Base-by-base conservation (phyloP, 2,797 vertebrate genomes). In the Atherinosoma microstoma region DNA sequence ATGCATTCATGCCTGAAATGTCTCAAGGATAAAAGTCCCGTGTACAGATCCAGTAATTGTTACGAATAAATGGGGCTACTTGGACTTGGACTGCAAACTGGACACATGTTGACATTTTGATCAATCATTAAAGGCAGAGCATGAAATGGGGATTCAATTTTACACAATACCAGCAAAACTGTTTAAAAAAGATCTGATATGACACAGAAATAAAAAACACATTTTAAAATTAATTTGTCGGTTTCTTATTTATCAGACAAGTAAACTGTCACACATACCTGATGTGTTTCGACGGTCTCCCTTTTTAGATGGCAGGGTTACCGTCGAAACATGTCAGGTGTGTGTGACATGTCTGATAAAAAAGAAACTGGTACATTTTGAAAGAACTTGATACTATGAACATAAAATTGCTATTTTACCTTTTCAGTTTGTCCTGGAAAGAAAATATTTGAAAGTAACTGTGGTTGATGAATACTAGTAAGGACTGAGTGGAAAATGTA, bases 121-220 rank as follows among this genome's bases (percentile, higher is more conserved):
- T 93, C 89, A 93, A 93, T 93, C 89, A 93, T 93, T 93, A 90
- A 91, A 91, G 80, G 74, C 70, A 22, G 59, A 62, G 51, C 69
- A 75, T 73, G 45, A 83, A 24, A 27, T 27, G 63, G 12, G 58
- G 40, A 88, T 80, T 82, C 11, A 58, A 24, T 84, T 84, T 79
- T 32, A 47, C 60, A 62, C 54, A 81, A 66, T 30, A 30, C 59
- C 32, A 7, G 47, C 30, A 70, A 42, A 56, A 22, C 63, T 29
- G 0, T 57, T 67, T n/a, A 0, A 49, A 57, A 38, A 0, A 38
- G 3, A n/a, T 32, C 1, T 6, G 6, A 38, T 20, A 10, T 27
- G 34, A 8, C 16, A 54, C 10, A 65, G 9, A 22, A 63, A 71
- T 1, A 30, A 0, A 38, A 32, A 32, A 2, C 6, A 32, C 24